Base-by-base conservation (phyloP, 1,140 invertebrate genomes). In the Chironomus striatipennis region DNA sequence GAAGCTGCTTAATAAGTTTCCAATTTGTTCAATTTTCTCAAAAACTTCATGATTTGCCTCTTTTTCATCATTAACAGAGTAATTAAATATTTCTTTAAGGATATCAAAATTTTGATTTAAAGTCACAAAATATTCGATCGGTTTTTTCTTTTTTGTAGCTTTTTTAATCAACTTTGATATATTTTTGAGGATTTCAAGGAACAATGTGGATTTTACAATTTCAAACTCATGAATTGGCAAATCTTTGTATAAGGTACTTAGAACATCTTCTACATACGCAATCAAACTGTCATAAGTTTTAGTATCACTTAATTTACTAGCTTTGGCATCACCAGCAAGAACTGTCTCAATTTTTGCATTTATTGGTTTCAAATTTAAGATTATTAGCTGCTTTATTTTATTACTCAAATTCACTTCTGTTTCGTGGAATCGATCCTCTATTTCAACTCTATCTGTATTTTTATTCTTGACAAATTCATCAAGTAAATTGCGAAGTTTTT, bases 81-180 rank as follows among this genome's bases (percentile, higher is more conserved):
- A 89, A 81, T 95, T 92, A 83, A 98, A 97, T 76, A 94, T 96
- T 73, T 90, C 89, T 47, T 94, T 87, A 81, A 98, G 88, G 42
- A 95, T 88, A 76, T 90, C 88, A 65, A 97, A 83, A 12, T 94
- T 94, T 77, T 93, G 90, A 79, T 92, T 90, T 70, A 98, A 86
- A 80, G 96, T 93, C 74, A 91, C 89, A 80, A 97, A 98, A 81
- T 96, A 97, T 7, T 88, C 86, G n/a, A 93, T 91, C 17, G 93
- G 92, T 77, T 91, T 86, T 75, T 92, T 87, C 88, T 92, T 93
- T 90, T 57, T n/a, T 70, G 95, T 84, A 84, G 91, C 93, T 1
- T 83, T 86, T 77, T 90, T 83, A 75, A 95, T 88, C 9, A 94
- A 81, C 78, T 93, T 86, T 75, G 86, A 87, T 57, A 95, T 81